Evolutionary conservation across 2,888 invertebrate genomes (phyloP), one percentile per base, ranked within the genome.

Genomic region (Agonopterix arenella): DNA sequence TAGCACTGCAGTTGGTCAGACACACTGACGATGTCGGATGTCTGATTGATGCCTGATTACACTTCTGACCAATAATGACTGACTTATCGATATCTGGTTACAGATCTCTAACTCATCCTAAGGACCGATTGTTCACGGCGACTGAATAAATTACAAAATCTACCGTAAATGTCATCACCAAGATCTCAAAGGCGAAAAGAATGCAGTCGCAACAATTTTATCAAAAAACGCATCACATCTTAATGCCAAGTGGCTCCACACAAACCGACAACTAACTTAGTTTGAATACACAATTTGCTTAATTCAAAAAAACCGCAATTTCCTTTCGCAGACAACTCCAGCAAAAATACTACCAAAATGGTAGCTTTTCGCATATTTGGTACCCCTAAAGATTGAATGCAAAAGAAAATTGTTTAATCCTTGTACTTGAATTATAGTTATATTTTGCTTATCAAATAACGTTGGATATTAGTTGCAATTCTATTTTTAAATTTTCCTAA

Each of bases 271-370:
- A 18, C 18, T 28, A 28, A 28, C 28, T 28, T 28, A 28, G 28
- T 28, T 77, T 66, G 81, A 73, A 79, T 84, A 85, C 76, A 84
- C 75, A 77, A 79, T 82, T 74, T 67, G 76, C 84, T 85, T 84
- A 84, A 62, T 80, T 76, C 73, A 73, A 80, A 69, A 64, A 54
- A 51, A 43, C 49, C 50, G 51, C 59, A 60, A 58, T 58, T 60
- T 56, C 57, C 57, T 58, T 55, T 56, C 36, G 46, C 54, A 56
- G 52, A 49, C 45, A 56, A 57, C 56, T 53, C 42, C 45, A n/a
- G 10, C 10, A 40, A 40, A 40, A 49, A 68, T 59, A 60, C 65
- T 65, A 69, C 67, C 69, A 65, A 57, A 56, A 53, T 51, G 48
- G 57, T 50, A 58, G 55, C 49, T 56, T 61, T 52, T 59, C 56